Evolutionary conservation across 2,797 vertebrate genomes (phyloP).

Genomic region (Paramormyrops hopkinsi): DNA sequence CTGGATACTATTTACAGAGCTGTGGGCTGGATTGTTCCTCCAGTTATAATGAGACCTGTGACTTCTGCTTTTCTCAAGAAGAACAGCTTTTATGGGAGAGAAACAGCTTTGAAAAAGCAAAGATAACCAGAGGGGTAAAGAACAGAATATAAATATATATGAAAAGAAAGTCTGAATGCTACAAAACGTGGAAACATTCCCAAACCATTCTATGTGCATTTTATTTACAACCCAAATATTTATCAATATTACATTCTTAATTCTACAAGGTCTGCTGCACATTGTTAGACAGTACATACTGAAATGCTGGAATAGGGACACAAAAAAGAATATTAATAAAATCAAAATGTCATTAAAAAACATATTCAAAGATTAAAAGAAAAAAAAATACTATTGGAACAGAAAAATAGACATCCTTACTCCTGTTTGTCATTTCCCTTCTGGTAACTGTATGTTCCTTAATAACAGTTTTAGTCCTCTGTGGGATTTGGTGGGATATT

Average conservation of each 20-base stretch:
- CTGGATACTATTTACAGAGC: constrained; percentile 45
- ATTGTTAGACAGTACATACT: constrained; percentile 35
- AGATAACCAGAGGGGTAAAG: background rate
- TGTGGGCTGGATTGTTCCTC: constrained; percentile 34
- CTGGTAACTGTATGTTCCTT: constrained; percentile 26
- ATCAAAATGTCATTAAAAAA: constrained; percentile 31
- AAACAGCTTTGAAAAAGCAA: constrained; percentile 17
- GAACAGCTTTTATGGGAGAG: constrained; percentile 23
- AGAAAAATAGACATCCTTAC: constrained; percentile 34
- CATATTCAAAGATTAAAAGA: background rate
- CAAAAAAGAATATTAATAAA: constrained; percentile 51
- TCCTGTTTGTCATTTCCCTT: constrained; percentile 29
- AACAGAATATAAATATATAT: constrained; percentile 22
- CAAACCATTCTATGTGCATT: constrained; percentile 57
- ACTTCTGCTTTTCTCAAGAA: constrained; percentile 43
- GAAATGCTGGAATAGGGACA: constrained; percentile 38
- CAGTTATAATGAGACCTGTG: constrained; percentile 37
- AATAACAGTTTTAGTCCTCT: constrained; percentile 28
- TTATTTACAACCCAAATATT: constrained; percentile 57
- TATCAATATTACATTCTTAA: constrained; percentile 67
- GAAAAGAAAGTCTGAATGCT: constrained; percentile 47
- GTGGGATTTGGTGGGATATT: constrained; percentile 28
- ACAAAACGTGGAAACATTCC: constrained; percentile 48
- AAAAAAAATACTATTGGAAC: constrained; percentile 16
- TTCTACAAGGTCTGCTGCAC: constrained; percentile 65